Percentiles rank a stretch among this genome's conserved stretches.
Evolutionary conservation across 2,113 vertebrate species (phyloP).

Genomic region (Eurystomus gularis): DNA sequence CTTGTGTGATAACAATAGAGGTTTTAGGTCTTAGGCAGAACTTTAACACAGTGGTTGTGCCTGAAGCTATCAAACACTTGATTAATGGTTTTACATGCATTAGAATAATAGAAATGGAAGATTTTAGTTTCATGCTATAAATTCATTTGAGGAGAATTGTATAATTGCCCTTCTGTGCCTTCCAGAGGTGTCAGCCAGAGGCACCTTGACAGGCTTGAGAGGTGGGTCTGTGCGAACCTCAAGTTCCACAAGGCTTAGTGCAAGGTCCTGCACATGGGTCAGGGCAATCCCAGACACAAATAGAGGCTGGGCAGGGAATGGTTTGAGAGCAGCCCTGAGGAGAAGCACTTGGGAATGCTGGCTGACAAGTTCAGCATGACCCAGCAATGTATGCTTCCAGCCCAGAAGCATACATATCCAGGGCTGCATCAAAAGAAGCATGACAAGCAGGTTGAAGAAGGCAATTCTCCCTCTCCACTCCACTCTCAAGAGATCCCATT

Average conservation of each 20-base stretch:
- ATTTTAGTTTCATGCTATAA: neutral
- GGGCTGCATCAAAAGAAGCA: neutral
- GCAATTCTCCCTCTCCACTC: neutral
- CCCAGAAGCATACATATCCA: neutral
- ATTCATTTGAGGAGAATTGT: neutral
- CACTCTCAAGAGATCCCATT: neutral
- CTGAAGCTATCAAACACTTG: neutral
- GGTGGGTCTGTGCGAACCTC: neutral
- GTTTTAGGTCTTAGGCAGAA: conserved; percentile 8
- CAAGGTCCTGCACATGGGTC: neutral
- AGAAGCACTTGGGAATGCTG: neutral
- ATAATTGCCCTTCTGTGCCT: neutral
- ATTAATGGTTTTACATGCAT: conserved; percentile 16
- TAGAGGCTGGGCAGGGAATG: neutral
- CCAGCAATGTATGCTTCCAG: neutral
- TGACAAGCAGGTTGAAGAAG: neutral
- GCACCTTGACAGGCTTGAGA: neutral
- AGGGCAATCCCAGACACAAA: no score
- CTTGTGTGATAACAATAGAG: neutral
- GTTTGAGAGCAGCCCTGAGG: neutral
- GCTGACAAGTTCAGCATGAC: neutral
- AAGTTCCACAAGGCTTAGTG: neutral
- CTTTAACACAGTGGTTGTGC: neutral
- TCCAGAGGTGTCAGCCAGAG: neutral
- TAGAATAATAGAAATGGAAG: neutral